Evolutionary conservation across 2,888 invertebrate species (phyloP), one percentile per base, ranked within the genome.

Genomic region (Leptothorax acervorum): DNA sequence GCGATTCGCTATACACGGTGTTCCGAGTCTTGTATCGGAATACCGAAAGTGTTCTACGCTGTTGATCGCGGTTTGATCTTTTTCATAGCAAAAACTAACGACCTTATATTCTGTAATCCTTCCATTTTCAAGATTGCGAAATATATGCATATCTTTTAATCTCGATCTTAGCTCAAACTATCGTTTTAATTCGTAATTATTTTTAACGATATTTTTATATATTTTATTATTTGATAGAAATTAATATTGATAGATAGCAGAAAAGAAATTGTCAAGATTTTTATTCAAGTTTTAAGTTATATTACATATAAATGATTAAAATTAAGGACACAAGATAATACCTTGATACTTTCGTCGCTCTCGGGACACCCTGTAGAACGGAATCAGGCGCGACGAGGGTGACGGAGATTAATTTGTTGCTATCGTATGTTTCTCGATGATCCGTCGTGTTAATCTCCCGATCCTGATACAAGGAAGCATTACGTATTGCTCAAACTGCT

Each of bases 401-500:
- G 68, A 70, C 45, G 57, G 78, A 79, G 74, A 60, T 73, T 53
- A 60, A 73, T 60, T 48, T 79, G 53, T 78, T 53, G n/a, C 28
- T 23, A n/a, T 42, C 53, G 28, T 53, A 11, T 63, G 48, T 28
- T 11, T 53, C 15, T 53, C 28, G 70, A 70, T n/a, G 42, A 70
- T 70, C 31, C 45, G 60, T 28, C 57, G n/a, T n/a, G 31, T 74
- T 84, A 82, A 66, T 78, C 75, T 73, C 74, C 84, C 63, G 39
- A 78, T 60, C 60, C 48, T 48, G 48, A 73, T 28, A 53, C 23
- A 39, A 73, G 60, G 28, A 42, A 71, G 73, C 82, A 78, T 89
- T 83, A 85, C 71, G 75, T 65, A 84, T 88, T 89, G 86, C 84
- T 84, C 86, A 73, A 79, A 55, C 82, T 53, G 88, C 85, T 88